phyloP scores from a whole-genome alignment of 2,888 invertebrate genomes.

The Sclerodermus sp. region DNA sequence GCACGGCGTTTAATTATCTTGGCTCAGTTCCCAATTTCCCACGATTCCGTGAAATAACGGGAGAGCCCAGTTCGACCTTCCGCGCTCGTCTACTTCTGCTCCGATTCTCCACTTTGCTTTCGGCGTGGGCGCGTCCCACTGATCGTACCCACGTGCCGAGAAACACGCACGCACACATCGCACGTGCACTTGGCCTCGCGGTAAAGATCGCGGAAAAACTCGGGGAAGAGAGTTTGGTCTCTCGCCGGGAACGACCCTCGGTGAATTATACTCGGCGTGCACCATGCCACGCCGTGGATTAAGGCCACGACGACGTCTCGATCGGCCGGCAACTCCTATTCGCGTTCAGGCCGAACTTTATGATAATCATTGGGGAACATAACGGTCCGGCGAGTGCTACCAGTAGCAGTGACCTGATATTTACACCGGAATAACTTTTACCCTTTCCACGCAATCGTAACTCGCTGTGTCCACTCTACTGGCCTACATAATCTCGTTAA shows the following conservation, averaged over 20 bases:
- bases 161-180: background rate
- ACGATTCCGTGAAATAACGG: slow-evolving; percentile 40
- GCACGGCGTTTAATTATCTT: slow-evolving; percentile 39
- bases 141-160: background rate
- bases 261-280: too few relatives aligned
- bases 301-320: too few relatives aligned
- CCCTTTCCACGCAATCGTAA: slow-evolving; percentile 30
- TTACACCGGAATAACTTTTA: slow-evolving; percentile 34
- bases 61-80: slow-evolving; percentile 21
- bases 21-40: slow-evolving; percentile 42
- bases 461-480: slow-evolving; percentile 27
- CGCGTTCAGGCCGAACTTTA: too few relatives aligned
- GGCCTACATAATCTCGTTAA: slow-evolving; percentile 28
- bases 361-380: slow-evolving; percentile 19
- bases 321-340: too few relatives aligned
- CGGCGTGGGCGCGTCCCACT: background rate
- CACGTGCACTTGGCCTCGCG: too few relatives aligned
- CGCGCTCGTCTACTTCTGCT: slow-evolving; percentile 34
- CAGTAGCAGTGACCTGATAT: slow-evolving; percentile 29
- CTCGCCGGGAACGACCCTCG: too few relatives aligned
- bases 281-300: too few relatives aligned
- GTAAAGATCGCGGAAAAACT: too few relatives aligned
- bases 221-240: too few relatives aligned
- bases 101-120: slow-evolving; percentile 37
- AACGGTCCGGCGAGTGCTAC: slow-evolving; percentile 20